phyloP scores from a whole-genome alignment of 2,888 invertebrate genomes.

The Acrobasis repandana region DNA sequence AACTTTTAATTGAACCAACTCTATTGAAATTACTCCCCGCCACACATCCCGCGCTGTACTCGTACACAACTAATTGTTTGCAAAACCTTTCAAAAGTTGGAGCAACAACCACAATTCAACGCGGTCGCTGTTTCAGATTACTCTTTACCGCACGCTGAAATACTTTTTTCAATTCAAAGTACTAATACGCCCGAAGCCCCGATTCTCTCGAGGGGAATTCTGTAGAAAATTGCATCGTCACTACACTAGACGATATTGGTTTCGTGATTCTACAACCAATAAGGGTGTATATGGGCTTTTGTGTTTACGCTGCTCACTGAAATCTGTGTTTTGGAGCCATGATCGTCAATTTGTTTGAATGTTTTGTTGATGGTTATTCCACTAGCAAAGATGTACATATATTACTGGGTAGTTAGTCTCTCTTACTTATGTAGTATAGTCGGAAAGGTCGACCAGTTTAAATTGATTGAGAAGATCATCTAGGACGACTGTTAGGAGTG shows the following conservation, averaged over 20 bases:
- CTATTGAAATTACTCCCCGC: not conserved
- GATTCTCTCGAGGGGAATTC: conserved; percentile 18
- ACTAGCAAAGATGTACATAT: not conserved
- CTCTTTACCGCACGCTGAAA: conserved; percentile 5
- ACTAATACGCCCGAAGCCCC: conserved; percentile 16
- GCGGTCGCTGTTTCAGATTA: conserved; percentile 12
- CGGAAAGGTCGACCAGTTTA: too few species aligned
- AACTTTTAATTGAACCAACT: not conserved
- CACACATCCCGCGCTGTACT: not conserved
- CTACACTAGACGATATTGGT: conserved; percentile 23
- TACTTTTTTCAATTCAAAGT: conserved; percentile 18
- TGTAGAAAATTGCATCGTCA: conserved; percentile 25
- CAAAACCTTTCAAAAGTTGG: conserved; percentile 3
- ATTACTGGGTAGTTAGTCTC: too few species aligned
- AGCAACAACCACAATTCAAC: conserved; percentile 1
- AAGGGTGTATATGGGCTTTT: conserved; percentile 14
- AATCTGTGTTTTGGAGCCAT: not conserved
- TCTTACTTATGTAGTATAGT: too few species aligned
- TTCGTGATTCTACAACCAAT: conserved; percentile 23
- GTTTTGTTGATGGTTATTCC: not conserved
- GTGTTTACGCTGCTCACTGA: conserved; percentile 13
- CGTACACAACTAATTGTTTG: conserved; percentile 10
- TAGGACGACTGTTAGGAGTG: too few species aligned
- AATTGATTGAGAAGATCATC: too few species aligned
- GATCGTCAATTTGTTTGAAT: not conserved